phyloP scores from a whole-genome alignment of 2,113 vertebrate genomes.

The Nerophis ophidion region DNA sequence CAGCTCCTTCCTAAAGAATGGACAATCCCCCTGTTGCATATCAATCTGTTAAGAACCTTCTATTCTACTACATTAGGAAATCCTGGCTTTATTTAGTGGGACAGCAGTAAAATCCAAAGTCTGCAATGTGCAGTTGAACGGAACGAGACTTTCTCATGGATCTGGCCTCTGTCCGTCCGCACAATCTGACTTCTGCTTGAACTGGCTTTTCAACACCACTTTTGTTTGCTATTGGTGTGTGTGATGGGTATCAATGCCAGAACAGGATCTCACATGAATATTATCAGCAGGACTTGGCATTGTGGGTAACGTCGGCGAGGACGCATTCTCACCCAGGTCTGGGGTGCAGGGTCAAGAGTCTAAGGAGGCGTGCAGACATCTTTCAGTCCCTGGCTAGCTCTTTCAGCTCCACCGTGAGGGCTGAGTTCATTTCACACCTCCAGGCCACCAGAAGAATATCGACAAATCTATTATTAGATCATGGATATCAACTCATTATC shows the following conservation, averaged over 20 bases:
- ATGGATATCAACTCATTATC: too few species aligned
- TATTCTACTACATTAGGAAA: constrained; percentile 73
- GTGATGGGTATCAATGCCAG: constrained; percentile 21
- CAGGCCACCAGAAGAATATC: too few species aligned
- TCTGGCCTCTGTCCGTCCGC: constrained; percentile 43
- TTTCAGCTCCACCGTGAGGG: too few species aligned
- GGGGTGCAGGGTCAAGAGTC: too few species aligned
- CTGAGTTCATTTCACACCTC: too few species aligned
- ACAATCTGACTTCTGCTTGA: constrained; percentile 53
- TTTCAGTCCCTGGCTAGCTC: too few species aligned
- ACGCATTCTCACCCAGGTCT: neutral
- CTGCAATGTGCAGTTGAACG: constrained; percentile 48
- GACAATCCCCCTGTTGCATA: constrained; percentile 70
- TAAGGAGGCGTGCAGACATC: too few species aligned
- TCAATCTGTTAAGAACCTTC: constrained; percentile 74
- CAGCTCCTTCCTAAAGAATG: constrained; percentile 62
- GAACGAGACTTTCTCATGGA: constrained; percentile 70
- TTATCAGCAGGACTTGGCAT: constrained; percentile 42
- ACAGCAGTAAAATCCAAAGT: constrained; percentile 50
- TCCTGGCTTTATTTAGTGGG: constrained; percentile 74
- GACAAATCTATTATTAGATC: too few species aligned
- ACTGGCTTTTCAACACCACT: constrained; percentile 49
- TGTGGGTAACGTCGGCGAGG: constrained; percentile 10
- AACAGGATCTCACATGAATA: constrained; percentile 37
- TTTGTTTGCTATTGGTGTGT: constrained; percentile 27